Evolutionary conservation across 2,113 vertebrate genomes (phyloP).

Genomic region (Amblyopsis rosae): DNA sequence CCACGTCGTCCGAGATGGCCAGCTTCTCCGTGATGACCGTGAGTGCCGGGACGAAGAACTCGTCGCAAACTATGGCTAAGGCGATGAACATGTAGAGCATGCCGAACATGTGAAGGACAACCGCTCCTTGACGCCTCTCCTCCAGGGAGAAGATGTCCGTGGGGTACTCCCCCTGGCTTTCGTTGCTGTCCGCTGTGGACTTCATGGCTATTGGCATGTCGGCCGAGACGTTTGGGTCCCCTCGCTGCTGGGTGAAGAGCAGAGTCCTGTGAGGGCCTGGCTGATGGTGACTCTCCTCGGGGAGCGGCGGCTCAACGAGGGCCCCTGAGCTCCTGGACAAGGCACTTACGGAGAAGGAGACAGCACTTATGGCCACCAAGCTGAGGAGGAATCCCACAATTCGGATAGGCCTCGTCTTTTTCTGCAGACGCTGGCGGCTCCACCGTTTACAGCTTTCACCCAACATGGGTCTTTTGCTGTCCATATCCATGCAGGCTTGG

Average conservation of each 20-base stretch:
- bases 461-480: slow-evolving; percentile 36
- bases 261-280: slow-evolving; percentile 85
- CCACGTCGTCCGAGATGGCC: slow-evolving; percentile 94
- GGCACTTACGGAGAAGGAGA: slow-evolving; percentile 87
- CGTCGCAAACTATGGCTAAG: slow-evolving; percentile 96
- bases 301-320: slow-evolving; percentile 57
- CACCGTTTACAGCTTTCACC: slow-evolving; percentile 55
- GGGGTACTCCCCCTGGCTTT: slow-evolving; percentile 87
- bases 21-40: slow-evolving; percentile 97
- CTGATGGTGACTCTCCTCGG: slow-evolving; percentile 60
- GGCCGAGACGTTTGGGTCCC: slow-evolving; percentile 72
- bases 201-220: slow-evolving; percentile 73
- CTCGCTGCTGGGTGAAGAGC: slow-evolving; percentile 80
- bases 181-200: slow-evolving; percentile 64
- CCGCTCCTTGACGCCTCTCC: slow-evolving; percentile 87
- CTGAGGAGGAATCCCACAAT: slow-evolving; percentile 85
- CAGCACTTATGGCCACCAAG: slow-evolving; percentile 85
- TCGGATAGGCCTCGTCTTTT: slow-evolving; percentile 87
- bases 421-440: slow-evolving; percentile 75
- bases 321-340: slow-evolving; percentile 82
- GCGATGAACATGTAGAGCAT: slow-evolving; percentile 99
- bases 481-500: slow-evolving; percentile 48
- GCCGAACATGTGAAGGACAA: slow-evolving; percentile 89
- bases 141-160: slow-evolving; percentile 85
- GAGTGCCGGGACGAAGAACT: slow-evolving; percentile 97